phyloP scores from a whole-genome alignment of 2,888 invertebrate genomes.

The Ennomos erosarius region DNA sequence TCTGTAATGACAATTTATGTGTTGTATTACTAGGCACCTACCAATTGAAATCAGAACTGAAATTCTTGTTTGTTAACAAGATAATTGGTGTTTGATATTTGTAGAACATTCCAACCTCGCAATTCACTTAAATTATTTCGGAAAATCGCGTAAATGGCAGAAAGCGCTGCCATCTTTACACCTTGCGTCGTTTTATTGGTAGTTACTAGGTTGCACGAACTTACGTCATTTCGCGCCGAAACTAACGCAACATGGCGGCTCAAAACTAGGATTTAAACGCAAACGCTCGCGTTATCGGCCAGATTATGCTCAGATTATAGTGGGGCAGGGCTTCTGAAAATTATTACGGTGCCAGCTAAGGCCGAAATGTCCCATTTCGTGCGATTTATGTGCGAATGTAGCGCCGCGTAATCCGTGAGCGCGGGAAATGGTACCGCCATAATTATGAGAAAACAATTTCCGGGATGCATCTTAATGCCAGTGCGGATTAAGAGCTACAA shows the following conservation, averaged over 20 bases:
- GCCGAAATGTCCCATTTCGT: slow-evolving; percentile 80
- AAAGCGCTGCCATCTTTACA: slow-evolving; percentile 69
- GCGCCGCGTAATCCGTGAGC: slow-evolving; percentile 73
- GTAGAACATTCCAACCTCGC: neutral
- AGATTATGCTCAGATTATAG: slow-evolving; percentile 84
- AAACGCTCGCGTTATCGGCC: slow-evolving; percentile 81
- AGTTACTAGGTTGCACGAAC: slow-evolving; percentile 21
- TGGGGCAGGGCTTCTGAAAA: slow-evolving; percentile 72
- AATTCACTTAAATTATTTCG: neutral
- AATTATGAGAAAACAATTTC: slow-evolving; percentile 86
- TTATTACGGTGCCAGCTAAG: slow-evolving; percentile 82
- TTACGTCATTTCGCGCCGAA: slow-evolving; percentile 57
- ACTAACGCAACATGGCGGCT: slow-evolving; percentile 69
- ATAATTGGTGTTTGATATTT: slow-evolving; percentile 3
- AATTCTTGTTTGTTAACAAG: too few relatives aligned
- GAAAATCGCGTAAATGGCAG: slow-evolving; percentile 36
- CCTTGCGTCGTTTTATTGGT: too few relatives aligned
- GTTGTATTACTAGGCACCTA: too few relatives aligned
- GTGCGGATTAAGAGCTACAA: slow-evolving; percentile 69
- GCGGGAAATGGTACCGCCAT: slow-evolving; percentile 67
- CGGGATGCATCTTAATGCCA: slow-evolving; percentile 78
- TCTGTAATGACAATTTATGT: too few relatives aligned
- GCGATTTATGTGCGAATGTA: slow-evolving; percentile 83
- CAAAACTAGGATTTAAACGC: slow-evolving; percentile 74
- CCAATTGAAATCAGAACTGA: too few relatives aligned